These are phyloP conservation scores for Steinernema hermaphroditum DNA, from an alignment of 2,888 invertebrate genomes.

Conservation along the genomic window DNA sequence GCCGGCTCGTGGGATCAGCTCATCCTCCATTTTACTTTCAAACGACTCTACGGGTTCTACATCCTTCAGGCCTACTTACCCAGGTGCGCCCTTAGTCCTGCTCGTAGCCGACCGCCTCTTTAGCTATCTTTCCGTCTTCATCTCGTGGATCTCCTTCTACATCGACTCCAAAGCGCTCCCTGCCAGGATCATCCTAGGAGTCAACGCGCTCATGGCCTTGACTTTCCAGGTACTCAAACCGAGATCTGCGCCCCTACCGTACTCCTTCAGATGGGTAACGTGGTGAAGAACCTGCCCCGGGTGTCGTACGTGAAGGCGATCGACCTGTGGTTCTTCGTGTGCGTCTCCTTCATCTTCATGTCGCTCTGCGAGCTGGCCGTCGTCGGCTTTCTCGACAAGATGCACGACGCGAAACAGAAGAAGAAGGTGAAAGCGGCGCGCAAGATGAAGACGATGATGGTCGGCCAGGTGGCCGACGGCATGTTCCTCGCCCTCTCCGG, in stretches of 20 bases:
- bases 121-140: slow-evolving; percentile 66
- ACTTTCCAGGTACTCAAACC: slow-evolving; percentile 31
- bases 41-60: slow-evolving; percentile 65
- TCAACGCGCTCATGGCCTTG: slow-evolving; percentile 53
- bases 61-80: slow-evolving; percentile 45
- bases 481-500: slow-evolving; percentile 39
- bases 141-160: slow-evolving; percentile 54
- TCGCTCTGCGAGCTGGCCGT: slow-evolving; percentile 62
- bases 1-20: slow-evolving; percentile 65
- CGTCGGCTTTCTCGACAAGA: slow-evolving; percentile 57
- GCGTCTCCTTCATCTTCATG: slow-evolving; percentile 62
- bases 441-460: slow-evolving; percentile 39
- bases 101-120: slow-evolving; percentile 56
- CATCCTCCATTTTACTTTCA: slow-evolving; percentile 62
- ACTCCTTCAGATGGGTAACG: slow-evolving; percentile 59
- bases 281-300: slow-evolving; percentile 63
- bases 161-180: slow-evolving; percentile 57
- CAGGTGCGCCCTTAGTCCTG: background rate
- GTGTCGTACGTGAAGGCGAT: slow-evolving; percentile 48
- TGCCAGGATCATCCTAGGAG: slow-evolving; percentile 63
- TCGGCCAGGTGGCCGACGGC: slow-evolving; percentile 40
- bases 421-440: slow-evolving; percentile 38
- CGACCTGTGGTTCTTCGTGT: slow-evolving; percentile 60
- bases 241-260: no score
- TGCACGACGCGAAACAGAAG: slow-evolving; percentile 35